Evolutionary conservation across 1,140 invertebrate species (phyloP).

Genomic region (Dufourea novaeangliae): DNA sequence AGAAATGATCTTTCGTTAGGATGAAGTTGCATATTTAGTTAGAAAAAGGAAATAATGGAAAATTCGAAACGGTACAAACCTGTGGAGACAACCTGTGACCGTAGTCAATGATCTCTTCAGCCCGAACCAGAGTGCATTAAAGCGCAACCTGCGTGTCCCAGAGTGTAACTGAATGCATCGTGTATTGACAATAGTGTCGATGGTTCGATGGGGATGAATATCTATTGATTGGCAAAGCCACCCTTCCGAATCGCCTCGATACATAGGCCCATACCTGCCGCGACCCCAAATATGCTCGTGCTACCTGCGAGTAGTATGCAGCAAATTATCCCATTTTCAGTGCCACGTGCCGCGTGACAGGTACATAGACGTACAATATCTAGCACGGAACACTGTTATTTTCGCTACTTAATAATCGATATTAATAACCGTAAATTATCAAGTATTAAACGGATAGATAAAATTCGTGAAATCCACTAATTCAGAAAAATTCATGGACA

Average conservation of each 20-base stretch:
- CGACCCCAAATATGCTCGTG: conserved; percentile 57
- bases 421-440: conserved; percentile 7
- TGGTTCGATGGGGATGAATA: conserved; percentile 77
- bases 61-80: neutral
- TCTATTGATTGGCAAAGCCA: conserved; percentile 78
- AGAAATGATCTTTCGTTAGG: neutral
- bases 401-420: conserved; percentile 2
- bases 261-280: conserved; percentile 71
- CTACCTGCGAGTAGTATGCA: conserved; percentile 74
- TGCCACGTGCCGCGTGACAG: conserved; percentile 76
- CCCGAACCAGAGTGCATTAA: conserved; percentile 29
- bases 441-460: neutral
- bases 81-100: neutral
- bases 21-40: neutral
- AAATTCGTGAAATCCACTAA: no score
- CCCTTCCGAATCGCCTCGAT: conserved; percentile 71
- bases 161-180: conserved; percentile 76
- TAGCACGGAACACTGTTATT: conserved; percentile 34
- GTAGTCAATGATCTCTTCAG: conserved; percentile 41
- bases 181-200: conserved; percentile 74
- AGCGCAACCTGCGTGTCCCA: conserved; percentile 74
- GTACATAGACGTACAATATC: conserved; percentile 69
- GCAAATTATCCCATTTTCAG: conserved; percentile 73
- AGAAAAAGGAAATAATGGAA: neutral
- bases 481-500: no score